phyloP scores from a whole-genome alignment of 1,140 invertebrate species.

The Cyclina sinensis region DNA sequence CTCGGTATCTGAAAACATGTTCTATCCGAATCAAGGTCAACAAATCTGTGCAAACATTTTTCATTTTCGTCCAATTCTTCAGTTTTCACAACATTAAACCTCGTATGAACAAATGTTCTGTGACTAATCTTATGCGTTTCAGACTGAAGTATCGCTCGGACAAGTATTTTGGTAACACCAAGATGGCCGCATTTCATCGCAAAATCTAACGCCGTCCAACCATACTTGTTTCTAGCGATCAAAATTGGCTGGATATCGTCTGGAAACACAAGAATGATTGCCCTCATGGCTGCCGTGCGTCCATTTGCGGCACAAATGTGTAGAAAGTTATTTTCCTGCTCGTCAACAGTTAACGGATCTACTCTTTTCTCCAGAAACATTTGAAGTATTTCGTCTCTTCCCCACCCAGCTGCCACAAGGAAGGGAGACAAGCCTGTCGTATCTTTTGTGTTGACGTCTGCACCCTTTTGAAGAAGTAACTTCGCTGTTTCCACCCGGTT shows the following conservation, averaged over 20 bases:
- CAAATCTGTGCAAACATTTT: conserved; percentile 30
- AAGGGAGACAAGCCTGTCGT: conserved; percentile 84
- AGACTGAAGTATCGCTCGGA: conserved; percentile 17
- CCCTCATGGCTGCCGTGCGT: not conserved
- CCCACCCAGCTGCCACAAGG: conserved; percentile 85
- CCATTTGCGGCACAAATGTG: conserved; percentile 56
- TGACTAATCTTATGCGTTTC: not conserved
- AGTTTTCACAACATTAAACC: conserved; percentile 24
- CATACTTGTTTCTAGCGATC: conserved; percentile 45
- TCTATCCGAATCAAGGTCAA: not conserved
- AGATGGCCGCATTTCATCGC: conserved; percentile 50
- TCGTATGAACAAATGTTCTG: conserved; percentile 36
- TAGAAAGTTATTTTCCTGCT: conserved; percentile 43
- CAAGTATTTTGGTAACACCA: conserved; percentile 35
- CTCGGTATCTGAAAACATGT: conserved; percentile 33
- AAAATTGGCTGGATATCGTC: conserved; percentile 15
- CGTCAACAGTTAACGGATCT: conserved; percentile 29
- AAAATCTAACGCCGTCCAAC: conserved; percentile 59
- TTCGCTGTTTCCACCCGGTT: conserved; percentile 84
- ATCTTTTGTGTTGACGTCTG: conserved; percentile 88
- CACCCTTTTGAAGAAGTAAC: conserved; percentile 87
- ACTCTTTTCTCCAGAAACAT: conserved; percentile 10
- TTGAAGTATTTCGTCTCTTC: conserved; percentile 12
- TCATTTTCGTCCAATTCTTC: conserved; percentile 39
- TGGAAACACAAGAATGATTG: not conserved